Evolutionary conservation across 1,140 invertebrate species (phyloP).

Genomic region (Neodiprion pinetum): DNA sequence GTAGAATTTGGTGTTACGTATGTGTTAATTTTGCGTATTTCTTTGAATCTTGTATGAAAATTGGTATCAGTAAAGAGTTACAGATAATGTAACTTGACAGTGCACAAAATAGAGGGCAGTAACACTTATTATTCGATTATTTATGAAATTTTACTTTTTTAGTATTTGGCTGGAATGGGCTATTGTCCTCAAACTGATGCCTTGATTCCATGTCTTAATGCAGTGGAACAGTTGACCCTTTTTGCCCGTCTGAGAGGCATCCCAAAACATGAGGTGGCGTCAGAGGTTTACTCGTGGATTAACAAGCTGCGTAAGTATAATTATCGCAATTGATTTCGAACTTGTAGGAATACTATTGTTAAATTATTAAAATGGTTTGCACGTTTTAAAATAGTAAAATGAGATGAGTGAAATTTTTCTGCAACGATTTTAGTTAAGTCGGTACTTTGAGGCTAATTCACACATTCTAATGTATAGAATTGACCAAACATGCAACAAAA

Average conservation of each 20-base stretch:
- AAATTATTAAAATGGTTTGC: neutral
- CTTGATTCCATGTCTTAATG: constrained; percentile 72
- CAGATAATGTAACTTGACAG: neutral
- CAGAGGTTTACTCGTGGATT: constrained; percentile 62
- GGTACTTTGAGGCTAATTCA: too few relatives aligned
- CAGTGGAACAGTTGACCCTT: constrained; percentile 71
- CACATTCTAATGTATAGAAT: neutral
- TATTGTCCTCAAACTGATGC: constrained; percentile 80
- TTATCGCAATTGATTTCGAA: neutral
- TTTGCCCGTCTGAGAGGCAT: constrained; percentile 75
- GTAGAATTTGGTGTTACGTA: too few relatives aligned
- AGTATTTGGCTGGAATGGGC: constrained; percentile 67
- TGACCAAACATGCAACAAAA: constrained; percentile 49
- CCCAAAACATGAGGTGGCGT: constrained; percentile 59
- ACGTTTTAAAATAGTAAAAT: neutral
- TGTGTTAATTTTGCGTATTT: too few relatives aligned
- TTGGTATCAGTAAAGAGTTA: too few relatives aligned
- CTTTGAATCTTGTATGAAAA: too few relatives aligned
- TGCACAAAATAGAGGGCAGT: neutral
- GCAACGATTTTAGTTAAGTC: neutral
- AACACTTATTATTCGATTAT: neutral
- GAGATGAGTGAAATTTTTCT: neutral
- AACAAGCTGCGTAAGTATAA: constrained; percentile 56
- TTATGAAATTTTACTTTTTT: constrained; percentile 20
- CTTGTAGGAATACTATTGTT: too few relatives aligned